Evolutionary conservation across 2,797 vertebrate genomes (phyloP).

Genomic region (Lepus oiostolus): DNA sequence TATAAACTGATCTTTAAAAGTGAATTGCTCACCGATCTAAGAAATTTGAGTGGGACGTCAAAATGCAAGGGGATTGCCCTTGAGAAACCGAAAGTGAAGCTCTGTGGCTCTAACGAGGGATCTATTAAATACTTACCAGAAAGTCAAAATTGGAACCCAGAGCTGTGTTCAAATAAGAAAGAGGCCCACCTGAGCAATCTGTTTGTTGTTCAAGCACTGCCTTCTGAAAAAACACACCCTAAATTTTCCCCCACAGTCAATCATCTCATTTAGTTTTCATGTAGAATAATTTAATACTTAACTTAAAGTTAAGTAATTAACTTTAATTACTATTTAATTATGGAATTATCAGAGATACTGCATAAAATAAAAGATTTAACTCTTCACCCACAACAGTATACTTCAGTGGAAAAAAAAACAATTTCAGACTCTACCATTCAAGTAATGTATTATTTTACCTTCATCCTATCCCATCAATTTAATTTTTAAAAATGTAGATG

Average conservation of each 20-base stretch:
- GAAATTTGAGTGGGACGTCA: slow-evolving; percentile 36
- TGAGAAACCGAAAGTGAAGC: neutral
- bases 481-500: slow-evolving; percentile 6
- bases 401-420: neutral
- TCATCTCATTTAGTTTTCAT: neutral
- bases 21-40: slow-evolving; percentile 43
- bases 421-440: neutral
- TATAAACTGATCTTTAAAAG: slow-evolving; percentile 6
- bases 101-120: neutral
- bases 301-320: neutral
- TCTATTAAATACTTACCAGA: neutral
- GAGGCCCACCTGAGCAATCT: neutral
- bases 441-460: slow-evolving; percentile 15
- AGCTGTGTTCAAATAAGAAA: neutral
- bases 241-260: neutral
- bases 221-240: slow-evolving; percentile 5
- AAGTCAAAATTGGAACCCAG: neutral
- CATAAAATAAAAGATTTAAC: slow-evolving; percentile 34
- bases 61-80: neutral
- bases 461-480: neutral
- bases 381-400: neutral
- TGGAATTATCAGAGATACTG: neutral
- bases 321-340: neutral
- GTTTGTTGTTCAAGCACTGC: neutral
- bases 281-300: neutral